Evolutionary conservation across 2,113 vertebrate genomes (phyloP), one percentile per base, ranked within the genome.

Genomic region (Heloderma charlesbogerti): DNA sequence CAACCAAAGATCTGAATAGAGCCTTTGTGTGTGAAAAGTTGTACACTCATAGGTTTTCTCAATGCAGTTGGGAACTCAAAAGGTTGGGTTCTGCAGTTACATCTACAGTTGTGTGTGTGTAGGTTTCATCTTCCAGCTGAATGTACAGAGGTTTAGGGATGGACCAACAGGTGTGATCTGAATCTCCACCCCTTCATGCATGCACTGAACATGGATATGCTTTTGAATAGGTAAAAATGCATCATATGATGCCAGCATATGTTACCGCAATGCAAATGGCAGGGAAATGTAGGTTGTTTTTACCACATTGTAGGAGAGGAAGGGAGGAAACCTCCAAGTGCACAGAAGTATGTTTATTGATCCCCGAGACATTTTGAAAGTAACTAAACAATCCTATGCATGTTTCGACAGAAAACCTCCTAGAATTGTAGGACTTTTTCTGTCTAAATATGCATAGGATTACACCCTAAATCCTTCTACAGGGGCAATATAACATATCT

Each of bases 151-250:
- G 27, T 66, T 72, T 22, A 10, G 1, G 57, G 5, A 8, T 40
- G 37, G 40, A 84, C 82, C 37, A 84, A 12, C 60, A 12, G 40
- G 40, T 7, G 16, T 43, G 40, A 43, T 63, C 63, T 13, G 5
- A 48, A 40, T 37, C 25, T 20, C 6, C 13, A 29, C 45, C 43
- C 34, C 83, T 2, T 40, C 84, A 25, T 18, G 77, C 7, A 16
- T 3, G 5, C 83, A 66, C 87, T 45, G n/a, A 0, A 0, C 48
- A 29, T 66, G n/a, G 87, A 13, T 74, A 1, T 0, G 0, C 34
- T 31, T 48, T 82, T 83, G 48, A 43, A 15, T 0, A 34, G 40
- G 16, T 79, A 40, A 89, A 91, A 67, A 87, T 0, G 3, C 0
- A 0, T 7, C 15, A 67, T 72, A 85, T 67, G 3, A 31, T 3